Conservation (phyloP, 2,113 vertebrate genomes). For the Rhipidura dahli region DNA sequence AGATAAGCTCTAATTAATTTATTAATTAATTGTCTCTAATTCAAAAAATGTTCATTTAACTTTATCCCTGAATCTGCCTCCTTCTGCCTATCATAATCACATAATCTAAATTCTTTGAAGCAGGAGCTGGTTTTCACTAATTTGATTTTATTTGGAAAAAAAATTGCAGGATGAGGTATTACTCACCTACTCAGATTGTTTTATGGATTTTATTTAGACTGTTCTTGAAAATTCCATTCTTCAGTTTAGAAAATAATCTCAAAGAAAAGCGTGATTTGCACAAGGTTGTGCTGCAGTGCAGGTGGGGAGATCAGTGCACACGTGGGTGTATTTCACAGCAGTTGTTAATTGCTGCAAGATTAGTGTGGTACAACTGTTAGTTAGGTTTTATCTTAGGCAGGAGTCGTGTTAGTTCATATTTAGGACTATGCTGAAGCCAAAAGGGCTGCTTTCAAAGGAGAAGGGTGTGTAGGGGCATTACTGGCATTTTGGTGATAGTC, state of each 20-base stretch:
- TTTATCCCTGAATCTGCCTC: neutral
- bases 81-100: neutral
- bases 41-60: neutral
- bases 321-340: neutral
- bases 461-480: neutral
- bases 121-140: neutral
- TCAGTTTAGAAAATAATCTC: neutral
- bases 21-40: neutral
- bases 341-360: neutral
- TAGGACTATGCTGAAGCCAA: neutral
- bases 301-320: neutral
- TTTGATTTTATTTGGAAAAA: neutral
- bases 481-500: neutral
- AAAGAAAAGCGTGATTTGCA: neutral
- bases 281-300: neutral
- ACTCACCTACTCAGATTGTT: neutral
- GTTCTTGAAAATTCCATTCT: neutral
- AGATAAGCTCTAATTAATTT: neutral
- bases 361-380: neutral
- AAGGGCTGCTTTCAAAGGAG: neutral
- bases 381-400: neutral
- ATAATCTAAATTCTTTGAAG: neutral
- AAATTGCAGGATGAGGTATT: neutral
- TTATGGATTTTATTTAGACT: neutral
- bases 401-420: neutral